Base-by-base conservation (phyloP, 2,113 vertebrate species). In the Gallinago media region DNA sequence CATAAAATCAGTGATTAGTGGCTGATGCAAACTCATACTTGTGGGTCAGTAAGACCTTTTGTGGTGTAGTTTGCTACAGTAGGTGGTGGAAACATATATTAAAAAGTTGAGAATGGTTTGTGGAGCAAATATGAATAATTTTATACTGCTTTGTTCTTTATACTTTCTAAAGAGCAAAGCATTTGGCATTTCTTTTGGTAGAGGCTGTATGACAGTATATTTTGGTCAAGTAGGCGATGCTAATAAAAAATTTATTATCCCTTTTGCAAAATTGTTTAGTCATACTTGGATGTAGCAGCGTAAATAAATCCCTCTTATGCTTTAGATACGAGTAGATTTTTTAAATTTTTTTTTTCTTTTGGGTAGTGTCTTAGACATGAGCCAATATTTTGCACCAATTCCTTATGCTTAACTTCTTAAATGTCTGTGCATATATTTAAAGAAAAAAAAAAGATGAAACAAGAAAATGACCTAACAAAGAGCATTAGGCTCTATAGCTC, bases 251-350 rank as follows among this genome's bases (percentile, higher is more conserved):
- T 12, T 62, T 52, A 22, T 66, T 83, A 34, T 9, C 42, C 36
- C 32, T 63, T 90, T 88, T 88, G 36, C 22, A 46, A 80, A 88
- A 85, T 50, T 66, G 32, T 72, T 77, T 52, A 65, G 49, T 87
- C 58, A 54, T 79, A 42, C 40, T 85, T 70, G 66, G 22, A 61
- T 77, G 5, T 38, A n/a, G 12, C 16, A 42, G 3, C 71, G 32
- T 68, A 81, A 95, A 85, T 85, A 78, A 91, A 91, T 89, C 17
- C 31, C 50, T 86, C 62, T 63, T 78, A 40, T 74, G 22, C 36
- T 86, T 90, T 36, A 56, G 36, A 17, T 89, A 44, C 61, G 17
- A 4, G 10, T 86, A 62, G n/a, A 8, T 42, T 42, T 50, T 6
- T 15, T 8, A 12, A 38, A n/a, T n/a, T 74, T 15, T 15, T 74